These are phyloP conservation scores for Poecile montanus DNA, from an alignment of 2,797 vertebrate species.

Conservation along the genomic window DNA sequence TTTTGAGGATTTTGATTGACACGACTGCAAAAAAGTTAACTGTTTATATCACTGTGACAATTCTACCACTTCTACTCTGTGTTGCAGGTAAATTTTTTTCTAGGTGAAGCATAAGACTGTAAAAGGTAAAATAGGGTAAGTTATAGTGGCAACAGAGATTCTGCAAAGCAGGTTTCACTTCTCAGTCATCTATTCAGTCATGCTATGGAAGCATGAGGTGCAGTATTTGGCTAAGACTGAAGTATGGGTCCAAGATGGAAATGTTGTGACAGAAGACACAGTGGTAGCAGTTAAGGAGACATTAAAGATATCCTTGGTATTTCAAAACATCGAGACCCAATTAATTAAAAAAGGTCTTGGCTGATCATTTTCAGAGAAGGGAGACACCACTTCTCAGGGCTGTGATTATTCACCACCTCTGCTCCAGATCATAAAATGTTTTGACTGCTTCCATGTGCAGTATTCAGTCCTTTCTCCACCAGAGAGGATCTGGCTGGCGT, in stretches of 20 bases:
- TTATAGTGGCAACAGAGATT: not conserved
- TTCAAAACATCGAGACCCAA: not conserved
- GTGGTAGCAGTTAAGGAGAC: not conserved
- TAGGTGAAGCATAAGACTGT: not conserved
- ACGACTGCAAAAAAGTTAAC: not conserved
- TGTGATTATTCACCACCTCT: not conserved
- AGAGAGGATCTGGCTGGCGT: not conserved
- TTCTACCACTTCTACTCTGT: not conserved
- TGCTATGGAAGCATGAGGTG: not conserved
- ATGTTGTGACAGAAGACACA: not conserved
- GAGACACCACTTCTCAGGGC: not conserved
- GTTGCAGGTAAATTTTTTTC: not conserved
- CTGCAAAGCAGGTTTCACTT: not conserved
- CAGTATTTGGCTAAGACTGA: not conserved
- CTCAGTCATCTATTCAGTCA: not conserved
- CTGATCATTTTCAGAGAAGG: not conserved
- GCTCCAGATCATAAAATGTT: not conserved
- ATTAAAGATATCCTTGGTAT: not conserved
- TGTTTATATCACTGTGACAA: not conserved
- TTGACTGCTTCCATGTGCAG: not conserved
- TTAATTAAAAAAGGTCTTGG: not conserved
- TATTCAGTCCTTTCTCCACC: not conserved
- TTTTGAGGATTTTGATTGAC: not conserved
- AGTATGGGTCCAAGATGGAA: not conserved
- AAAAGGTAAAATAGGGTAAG: not conserved